Base-by-base conservation (phyloP, 2,888 invertebrate species). In the Caenorhabditis imperialis region DNA sequence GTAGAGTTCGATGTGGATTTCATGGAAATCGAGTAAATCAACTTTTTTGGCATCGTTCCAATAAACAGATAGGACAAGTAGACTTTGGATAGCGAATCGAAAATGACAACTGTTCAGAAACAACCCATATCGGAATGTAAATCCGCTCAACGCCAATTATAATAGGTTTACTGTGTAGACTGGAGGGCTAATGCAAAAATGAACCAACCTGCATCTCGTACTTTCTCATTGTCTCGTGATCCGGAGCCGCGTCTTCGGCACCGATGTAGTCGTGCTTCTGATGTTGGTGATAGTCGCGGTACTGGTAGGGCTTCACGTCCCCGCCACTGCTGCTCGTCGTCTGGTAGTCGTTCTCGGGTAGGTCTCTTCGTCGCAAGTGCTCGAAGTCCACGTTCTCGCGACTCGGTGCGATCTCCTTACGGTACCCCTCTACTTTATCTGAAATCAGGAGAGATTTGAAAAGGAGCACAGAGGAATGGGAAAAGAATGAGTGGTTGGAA, bases 331-430 rank as follows among this genome's bases (percentile, higher is more conserved):
- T 48, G 25, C 63, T 55, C 16, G 61, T 67, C 30, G 60, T 45
- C 37, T 51, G 53, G 45, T 58, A 58, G 27, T 60, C 60, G 42
- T 60, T 61, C 22, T 67, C 54, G 16, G 54, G 51, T 25, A 37
- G 22, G 42, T 62, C 54, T 35, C 53, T 55, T 47, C 65, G 45
- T 50, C 70, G 58, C 48, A 79, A 63, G 60, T 79, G 75, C 33
- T 79, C 79, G 51, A 77, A 79, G 58, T 79, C 77, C 61, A 79
- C 76, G 67, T 75, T 75, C 51, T 72, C 74, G 14, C 79, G 67
- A 60, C 79, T 75, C 18, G 79, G 72, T 23, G 77, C 77, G 22
- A 79, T 79, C 58, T 79, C 79, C 60, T 72, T 75, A 27, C 75
- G 67, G 65, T 77, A 79, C 61, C 73, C 75, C 61, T 77, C 62